Conservation (phyloP, 2,113 vertebrate genomes). For the Dicaeum eximium region DNA sequence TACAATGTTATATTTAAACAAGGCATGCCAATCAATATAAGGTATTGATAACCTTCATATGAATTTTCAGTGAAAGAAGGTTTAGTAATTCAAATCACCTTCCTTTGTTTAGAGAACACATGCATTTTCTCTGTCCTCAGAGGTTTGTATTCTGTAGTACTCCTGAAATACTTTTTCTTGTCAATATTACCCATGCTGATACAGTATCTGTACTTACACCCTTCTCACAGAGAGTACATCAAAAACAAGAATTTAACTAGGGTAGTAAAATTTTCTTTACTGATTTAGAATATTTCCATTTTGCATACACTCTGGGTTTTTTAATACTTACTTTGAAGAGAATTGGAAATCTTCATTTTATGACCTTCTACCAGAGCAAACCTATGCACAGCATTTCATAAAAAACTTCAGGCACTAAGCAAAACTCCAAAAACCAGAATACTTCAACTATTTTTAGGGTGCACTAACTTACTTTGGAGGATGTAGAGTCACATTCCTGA, state of each 20-base stretch:
- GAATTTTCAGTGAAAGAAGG: background rate
- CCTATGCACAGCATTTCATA: background rate
- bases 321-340: background rate
- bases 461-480: slow-evolving; percentile 87
- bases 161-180: background rate
- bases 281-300: background rate
- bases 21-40: background rate
- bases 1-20: background rate
- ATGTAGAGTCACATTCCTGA: slow-evolving; percentile 96
- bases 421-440: background rate
- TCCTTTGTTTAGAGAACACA: background rate
- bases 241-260: background rate
- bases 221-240: background rate
- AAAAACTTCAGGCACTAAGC: background rate
- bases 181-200: background rate
- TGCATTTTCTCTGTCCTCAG: background rate
- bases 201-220: background rate
- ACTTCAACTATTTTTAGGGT: background rate
- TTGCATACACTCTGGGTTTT: background rate
- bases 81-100: background rate
- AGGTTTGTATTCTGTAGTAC: background rate
- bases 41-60: background rate
- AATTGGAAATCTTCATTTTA: background rate
- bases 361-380: background rate
- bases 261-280: background rate